phyloP scores from a whole-genome alignment of 1,140 invertebrate species.

The Yoshiicerus persimilis region DNA sequence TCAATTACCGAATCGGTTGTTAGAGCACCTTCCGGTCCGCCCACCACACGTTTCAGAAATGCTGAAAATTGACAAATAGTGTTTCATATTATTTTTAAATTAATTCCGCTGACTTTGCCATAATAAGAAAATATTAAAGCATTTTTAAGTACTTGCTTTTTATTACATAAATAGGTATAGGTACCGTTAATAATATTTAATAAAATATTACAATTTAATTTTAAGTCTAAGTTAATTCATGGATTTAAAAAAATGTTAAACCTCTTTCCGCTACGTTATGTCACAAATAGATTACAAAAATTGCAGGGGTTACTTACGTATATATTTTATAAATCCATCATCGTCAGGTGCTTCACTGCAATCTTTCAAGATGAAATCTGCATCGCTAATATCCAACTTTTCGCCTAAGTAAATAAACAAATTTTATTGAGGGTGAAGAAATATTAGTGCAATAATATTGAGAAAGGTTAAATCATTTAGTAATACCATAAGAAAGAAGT shows the following conservation, averaged over 20 bases:
- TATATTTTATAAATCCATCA: constrained; percentile 45
- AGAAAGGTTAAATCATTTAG: neutral
- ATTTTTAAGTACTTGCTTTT: no score
- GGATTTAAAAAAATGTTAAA: no score
- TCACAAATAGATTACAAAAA: neutral
- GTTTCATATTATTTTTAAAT: neutral
- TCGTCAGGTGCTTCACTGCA: constrained; percentile 51
- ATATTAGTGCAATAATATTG: neutral
- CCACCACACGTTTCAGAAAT: neutral
- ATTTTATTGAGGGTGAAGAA: neutral
- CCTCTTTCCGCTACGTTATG: no score
- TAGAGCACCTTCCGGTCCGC: neutral
- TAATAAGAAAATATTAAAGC: no score
- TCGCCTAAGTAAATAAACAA: constrained; percentile 26
- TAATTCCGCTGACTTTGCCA: no score
- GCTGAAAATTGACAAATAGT: neutral
- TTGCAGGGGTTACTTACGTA: neutral
- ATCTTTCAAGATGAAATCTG: constrained; percentile 50
- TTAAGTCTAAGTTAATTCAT: no score
- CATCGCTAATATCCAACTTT: constrained; percentile 49
- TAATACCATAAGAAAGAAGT: constrained; percentile 82
- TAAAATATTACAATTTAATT: no score
- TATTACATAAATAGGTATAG: no score
- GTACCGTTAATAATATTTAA: no score
- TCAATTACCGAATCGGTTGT: neutral